Evolutionary conservation across 1,140 invertebrate genomes (phyloP), one percentile per base, ranked within the genome.

Genomic region (Episyrphus balteatus): DNA sequence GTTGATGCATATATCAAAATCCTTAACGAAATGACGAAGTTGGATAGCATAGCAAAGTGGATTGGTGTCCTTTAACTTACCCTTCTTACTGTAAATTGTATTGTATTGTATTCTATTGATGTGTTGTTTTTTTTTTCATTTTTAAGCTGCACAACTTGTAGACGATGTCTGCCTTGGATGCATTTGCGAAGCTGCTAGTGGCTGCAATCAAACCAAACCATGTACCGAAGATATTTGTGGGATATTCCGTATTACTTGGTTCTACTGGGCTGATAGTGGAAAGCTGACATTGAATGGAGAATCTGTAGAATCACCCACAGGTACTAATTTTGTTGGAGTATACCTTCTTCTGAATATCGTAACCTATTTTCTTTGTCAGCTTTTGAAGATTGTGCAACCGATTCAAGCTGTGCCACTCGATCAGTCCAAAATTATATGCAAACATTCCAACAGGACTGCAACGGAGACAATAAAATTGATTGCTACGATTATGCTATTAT

Each of bases 241-340:
- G 1, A 77, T 88, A 9, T 92, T 90, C 72, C 75, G 79, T 38
- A 89, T 92, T 51, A 91, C 88, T 1, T 87, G 84, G 84, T 77
- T 76, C 1, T 93, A 92, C 57, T 92, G 88, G 88, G 69, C 80
- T 1, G 89, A 94, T 65, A 78, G 78, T 52, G 88, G 87, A 18
- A 92, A 90, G 70, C 83, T 83, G 3, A 84, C 81, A 11, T 55
- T 85, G 6, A 61, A 71, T 17, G 70, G 74, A 39, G 73, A 82
- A 52, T 56, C 53, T 48, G 56, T 59, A 13, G 53, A 58, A 37
- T 60, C 62, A n/a, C 60, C 62, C 33, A 54, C 65, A 7, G 62
- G 62, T 65, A 44, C 52, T 50, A n/a, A 15, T 18, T 36, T 18
- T 38, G 18, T 34, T 6, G n/a, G n/a, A n/a, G n/a, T n/a, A n/a